Base-by-base conservation (phyloP, 2,113 vertebrate genomes). In the Dicentrarchus labrax region DNA sequence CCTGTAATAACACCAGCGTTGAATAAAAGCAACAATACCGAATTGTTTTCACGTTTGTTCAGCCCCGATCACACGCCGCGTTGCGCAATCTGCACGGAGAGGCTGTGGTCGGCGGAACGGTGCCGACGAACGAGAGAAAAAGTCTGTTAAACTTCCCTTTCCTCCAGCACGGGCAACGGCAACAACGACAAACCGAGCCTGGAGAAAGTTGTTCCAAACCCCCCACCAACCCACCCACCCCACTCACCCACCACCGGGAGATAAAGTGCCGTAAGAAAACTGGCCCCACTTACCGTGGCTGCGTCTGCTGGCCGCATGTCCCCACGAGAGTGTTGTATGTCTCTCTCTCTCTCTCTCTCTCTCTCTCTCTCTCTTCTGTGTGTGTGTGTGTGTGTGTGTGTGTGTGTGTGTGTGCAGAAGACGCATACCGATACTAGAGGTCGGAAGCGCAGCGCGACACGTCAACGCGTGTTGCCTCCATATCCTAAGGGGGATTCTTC, bases 361-460 rank as follows among this genome's bases (percentile, higher is more conserved):
- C n/a, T n/a, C n/a, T n/a, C n/a, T n/a, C n/a, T n/a, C n/a, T n/a
- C n/a, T n/a, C n/a, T n/a, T 64, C 36, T 16, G 47, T 48, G 60
- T 30, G 48, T 22, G 21, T 11, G 53, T 22, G 21, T n/a, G 50
- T 7, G 81, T 45, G 78, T 22, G 50, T 77, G 79, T 48, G 54
- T 30, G 69, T 64, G 53, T 16, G 47, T 48, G 60, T 47, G 79
- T 41, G 83, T 24, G 82, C 71, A 70, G 67, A 30, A 68, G 89
- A 84, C 87, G 89, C 90, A 86, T 89, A 80, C 88, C 87, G 85
- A 91, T 72, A 76, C 70, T 61, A 75, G 78, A 62, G 89, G 84
- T 92, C 88, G 88, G 89, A 93, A 92, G 89, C 87, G 88, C 86
- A 75, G 90, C 88, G 89, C 89, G 89, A 91, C 87, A 90, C 88